Evolutionary conservation across 2,113 vertebrate species (phyloP), one percentile per base, ranked within the genome.

Genomic region (Triplophysa siluroides): DNA sequence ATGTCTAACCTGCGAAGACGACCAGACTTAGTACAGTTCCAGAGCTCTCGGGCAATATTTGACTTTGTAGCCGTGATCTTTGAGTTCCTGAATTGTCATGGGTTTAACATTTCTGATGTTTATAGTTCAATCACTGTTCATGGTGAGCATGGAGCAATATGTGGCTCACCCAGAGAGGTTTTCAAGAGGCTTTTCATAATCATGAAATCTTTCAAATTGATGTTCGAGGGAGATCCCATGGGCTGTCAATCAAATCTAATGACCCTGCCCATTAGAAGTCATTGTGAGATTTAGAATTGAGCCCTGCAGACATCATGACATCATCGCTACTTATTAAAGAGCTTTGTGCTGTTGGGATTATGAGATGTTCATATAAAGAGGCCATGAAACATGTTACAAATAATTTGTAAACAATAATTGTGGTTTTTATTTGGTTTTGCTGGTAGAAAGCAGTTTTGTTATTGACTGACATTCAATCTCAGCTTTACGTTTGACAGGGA

Each of bases 161-260:
- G 43, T 11, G 11, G 43, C 43, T 45, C 43, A 45, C 9, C 43
- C 8, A 45, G 43, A 45, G 43, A 45, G 43, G 11, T 11, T 11
- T 12, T 45, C 4, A 16, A 52, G 50, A 52, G 50, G 50, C 50
- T 52, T 56, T 56, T n/a, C 18, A 56, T n/a, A 56, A n/a, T 56
- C 18, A 56, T 52, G 50, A 52, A 52, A 52, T 52, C 45, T 26
- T 54, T 70, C 16, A 10, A 33, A 38, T 29, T 21, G 50, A 11
- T 58, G 26, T 12, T 21, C 16, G 13, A 9, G 18, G 2, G 69
- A 38, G 52, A 72, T 58, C 69, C 69, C 69, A 21, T 54, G 29
- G 69, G 69, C 19, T 33, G 69, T 58, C 71, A 74, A 43, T 60
- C 71, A 43, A 38, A 24, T 43, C 7, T 11, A 41, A 74, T 43